Evolutionary conservation across 37 sponge, comb jelly and placozoan genomes (phyloP).

Genomic region (Bolinopsis microptera): DNA sequence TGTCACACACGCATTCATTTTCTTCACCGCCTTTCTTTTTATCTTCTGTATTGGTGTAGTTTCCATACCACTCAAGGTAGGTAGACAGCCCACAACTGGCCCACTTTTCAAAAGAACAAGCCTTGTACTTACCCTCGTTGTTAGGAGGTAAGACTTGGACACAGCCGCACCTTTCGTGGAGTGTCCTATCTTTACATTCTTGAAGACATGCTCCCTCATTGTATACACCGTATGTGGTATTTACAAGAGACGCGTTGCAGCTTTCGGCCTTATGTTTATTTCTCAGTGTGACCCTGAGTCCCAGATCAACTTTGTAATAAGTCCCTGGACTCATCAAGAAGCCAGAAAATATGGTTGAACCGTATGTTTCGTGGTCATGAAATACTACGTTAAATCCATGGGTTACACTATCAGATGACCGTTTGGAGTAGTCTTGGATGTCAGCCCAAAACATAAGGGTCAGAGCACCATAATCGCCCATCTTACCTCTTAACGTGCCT

Average conservation of each 20-base stretch:
- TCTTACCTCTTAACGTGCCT: not conserved
- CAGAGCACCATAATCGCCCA: slow-evolving; percentile 12
- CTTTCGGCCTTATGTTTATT: not conserved
- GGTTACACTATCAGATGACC: not conserved
- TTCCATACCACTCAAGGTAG: not conserved
- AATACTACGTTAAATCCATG: slow-evolving; percentile 25
- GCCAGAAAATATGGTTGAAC: not conserved
- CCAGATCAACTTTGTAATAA: not conserved
- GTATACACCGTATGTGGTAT: not conserved
- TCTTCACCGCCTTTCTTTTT: not conserved
- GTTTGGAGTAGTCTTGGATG: not conserved
- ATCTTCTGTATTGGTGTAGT: not conserved
- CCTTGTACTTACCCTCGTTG: not conserved
- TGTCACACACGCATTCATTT: not conserved
- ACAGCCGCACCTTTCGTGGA: slow-evolving; percentile 6
- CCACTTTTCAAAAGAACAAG: not conserved
- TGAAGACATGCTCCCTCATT: not conserved
- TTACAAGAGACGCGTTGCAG: not conserved
- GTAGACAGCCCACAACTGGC: not conserved
- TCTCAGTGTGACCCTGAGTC: not conserved
- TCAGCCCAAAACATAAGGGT: not conserved
- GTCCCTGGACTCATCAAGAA: not conserved
- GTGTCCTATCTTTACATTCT: slow-evolving; percentile 3
- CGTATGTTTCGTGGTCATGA: not conserved
- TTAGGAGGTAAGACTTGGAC: not conserved